Evolutionary conservation across 2,888 invertebrate genomes (phyloP).

Genomic region (Drosophila putrida): DNA sequence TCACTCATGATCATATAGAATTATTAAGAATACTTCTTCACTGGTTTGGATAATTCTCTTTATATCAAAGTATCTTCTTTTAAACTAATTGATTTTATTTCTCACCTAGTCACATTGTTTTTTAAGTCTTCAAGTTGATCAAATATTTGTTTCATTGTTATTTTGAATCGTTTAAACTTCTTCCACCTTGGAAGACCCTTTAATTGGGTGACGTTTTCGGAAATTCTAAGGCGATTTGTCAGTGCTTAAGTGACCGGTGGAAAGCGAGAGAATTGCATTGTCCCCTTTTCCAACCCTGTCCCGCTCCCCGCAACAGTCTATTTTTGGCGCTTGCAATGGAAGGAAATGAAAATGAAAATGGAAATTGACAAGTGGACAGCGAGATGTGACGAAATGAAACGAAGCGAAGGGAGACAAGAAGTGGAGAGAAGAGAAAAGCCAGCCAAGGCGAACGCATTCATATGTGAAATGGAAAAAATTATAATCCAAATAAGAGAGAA

Average conservation of each 20-base stretch:
- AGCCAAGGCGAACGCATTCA: constrained; percentile 77
- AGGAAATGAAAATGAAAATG: constrained; percentile 61
- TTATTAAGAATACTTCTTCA: too few species aligned
- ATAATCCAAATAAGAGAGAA: constrained; percentile 82
- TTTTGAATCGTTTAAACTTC: too few species aligned
- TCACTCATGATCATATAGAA: too few species aligned
- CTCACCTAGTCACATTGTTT: too few species aligned
- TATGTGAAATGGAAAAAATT: constrained; percentile 84
- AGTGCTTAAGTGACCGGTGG: constrained; percentile 9
- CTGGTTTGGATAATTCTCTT: too few species aligned
- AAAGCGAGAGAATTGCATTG: constrained; percentile 16
- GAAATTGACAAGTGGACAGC: constrained; percentile 70
- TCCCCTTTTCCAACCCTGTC: too few species aligned
- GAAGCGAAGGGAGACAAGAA: background rate
- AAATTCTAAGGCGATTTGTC: constrained; percentile 21
- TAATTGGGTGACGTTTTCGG: constrained; percentile 9
- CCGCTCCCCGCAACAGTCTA: background rate
- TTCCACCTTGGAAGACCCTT: background rate
- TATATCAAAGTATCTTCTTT: too few species aligned
- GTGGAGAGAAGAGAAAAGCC: constrained; percentile 15
- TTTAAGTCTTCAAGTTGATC: too few species aligned
- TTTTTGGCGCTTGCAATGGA: constrained; percentile 16
- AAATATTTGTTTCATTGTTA: background rate
- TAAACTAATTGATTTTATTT: too few species aligned
- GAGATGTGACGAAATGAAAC: constrained; percentile 7